Evolutionary conservation across 2,113 vertebrate species (phyloP).

Genomic region (Pterocles gutturalis): DNA sequence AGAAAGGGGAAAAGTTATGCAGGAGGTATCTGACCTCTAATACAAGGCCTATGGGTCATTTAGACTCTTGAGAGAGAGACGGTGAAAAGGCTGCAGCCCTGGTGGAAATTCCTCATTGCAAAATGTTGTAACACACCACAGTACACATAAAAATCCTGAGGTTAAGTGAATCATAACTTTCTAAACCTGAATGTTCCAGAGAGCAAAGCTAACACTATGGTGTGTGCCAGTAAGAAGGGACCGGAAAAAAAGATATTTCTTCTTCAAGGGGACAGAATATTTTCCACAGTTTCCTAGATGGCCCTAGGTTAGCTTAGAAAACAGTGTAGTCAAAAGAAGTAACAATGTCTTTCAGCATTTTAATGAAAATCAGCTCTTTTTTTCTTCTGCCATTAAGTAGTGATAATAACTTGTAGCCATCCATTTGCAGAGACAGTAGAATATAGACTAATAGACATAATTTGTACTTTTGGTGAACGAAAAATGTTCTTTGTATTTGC

Average conservation of each 20-base stretch:
- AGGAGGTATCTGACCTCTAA: not conserved
- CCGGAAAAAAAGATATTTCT: not conserved
- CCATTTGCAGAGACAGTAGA: not conserved
- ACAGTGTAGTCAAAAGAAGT: not conserved
- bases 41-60: rapidly evolving
- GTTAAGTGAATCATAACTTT: conserved; percentile 20
- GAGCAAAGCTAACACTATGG: not conserved
- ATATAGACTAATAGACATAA: not conserved
- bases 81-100: not conserved
- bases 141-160: not conserved
- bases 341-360: not conserved
- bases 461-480: not conserved
- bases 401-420: not conserved
- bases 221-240: not conserved
- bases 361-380: not conserved
- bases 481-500: not conserved
- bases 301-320: not conserved
- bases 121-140: not conserved
- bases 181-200: conserved; percentile 34
- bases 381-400: not conserved
- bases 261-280: not conserved
- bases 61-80: not conserved
- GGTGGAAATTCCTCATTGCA: not conserved
- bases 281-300: conserved; percentile 24
- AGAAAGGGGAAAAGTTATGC: not conserved